Evolutionary conservation across 2,888 invertebrate species (phyloP).

Genomic region (Epiblema foenella): DNA sequence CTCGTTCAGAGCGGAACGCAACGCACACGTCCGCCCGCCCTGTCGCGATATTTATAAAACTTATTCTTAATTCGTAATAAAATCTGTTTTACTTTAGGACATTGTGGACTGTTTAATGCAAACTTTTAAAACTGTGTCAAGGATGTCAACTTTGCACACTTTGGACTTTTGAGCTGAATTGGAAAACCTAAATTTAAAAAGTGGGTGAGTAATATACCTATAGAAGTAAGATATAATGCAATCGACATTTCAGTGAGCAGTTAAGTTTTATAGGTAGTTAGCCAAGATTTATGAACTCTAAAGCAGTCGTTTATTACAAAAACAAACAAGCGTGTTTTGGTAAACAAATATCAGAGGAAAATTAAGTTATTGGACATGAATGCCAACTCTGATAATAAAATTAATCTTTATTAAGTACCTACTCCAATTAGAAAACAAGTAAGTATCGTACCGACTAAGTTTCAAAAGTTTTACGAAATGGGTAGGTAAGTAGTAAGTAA

Average conservation of each 20-base stretch:
- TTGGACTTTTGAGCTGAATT: conserved; percentile 50
- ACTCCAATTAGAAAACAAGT: neutral
- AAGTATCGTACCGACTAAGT: neutral
- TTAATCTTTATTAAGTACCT: neutral
- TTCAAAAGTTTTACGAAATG: neutral
- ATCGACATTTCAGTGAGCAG: conserved; percentile 41
- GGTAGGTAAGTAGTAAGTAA: no score
- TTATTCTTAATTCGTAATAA: conserved; percentile 20
- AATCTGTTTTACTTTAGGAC: conserved; percentile 2
- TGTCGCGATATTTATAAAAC: conserved; percentile 47
- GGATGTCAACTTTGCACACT: conserved; percentile 53
- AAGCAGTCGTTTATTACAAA: conserved; percentile 34
- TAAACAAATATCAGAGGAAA: conserved; percentile 25
- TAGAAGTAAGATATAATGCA: conserved; percentile 37
- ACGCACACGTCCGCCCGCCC: conserved; percentile 59
- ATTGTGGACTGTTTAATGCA: conserved; percentile 30
- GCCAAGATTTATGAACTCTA: conserved; percentile 46
- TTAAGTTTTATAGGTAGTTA: conserved; percentile 50
- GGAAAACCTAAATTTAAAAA: conserved; percentile 63
- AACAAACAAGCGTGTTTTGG: conserved; percentile 35
- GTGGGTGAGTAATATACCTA: conserved; percentile 72
- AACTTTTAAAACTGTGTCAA: conserved; percentile 47
- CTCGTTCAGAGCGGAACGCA: conserved; percentile 55
- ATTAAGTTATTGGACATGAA: neutral
- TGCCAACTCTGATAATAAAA: neutral